Base-by-base conservation (phyloP, 2,888 invertebrate species). In the Melipona bicolor region DNA sequence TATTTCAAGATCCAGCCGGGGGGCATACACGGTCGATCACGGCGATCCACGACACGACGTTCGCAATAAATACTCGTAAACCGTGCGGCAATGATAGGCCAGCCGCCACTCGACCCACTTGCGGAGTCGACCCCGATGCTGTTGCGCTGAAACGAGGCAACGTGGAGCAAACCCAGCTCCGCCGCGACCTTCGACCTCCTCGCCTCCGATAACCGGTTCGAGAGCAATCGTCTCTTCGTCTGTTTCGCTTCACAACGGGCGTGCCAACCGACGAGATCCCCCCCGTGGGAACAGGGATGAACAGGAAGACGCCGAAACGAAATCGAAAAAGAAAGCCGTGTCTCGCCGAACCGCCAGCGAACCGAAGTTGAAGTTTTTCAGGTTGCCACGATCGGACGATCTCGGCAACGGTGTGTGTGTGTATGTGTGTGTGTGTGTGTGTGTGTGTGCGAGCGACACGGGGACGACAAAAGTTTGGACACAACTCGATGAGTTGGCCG, bases 171-270 rank as follows among this genome's bases (percentile, higher is more conserved):
- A 83, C 75, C 76, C 79, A 83, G 86, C 88, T 81, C 83, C 69
- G 43, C 70, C 49, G 67, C 78, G 90, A 89, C 89, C 89, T 88
- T 61, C 89, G 90, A 89, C 89, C 89, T 72, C 50, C 9, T 43
- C 70, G 72, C 65, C 59, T 88, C 81, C 32, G 3, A 87, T 85
- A 89, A 89, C 89, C 89, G 89, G 89, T 89, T 89, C 90, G 82
- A 65, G 36, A n/a, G 21, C 71, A 59, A 49, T 54, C 81, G 72
- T 76, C 81, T 78, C 85, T 15, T 15, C 64, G 64, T 70, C 50
- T 27, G 59, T 64, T 56, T 32, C n/a, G 17, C 17, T 19, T 21
- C 11, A 32, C 43, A 24, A 17, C 85, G 71, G 79, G 67, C 76
- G 79, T 77, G 69, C 81, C 79, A 24, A 72, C 56, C 64, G 69